A percentile compares a stretch with the other conserved stretches of the same genome.
These are phyloP conservation scores for Scaptomyza reducta DNA, from an alignment of 2,888 invertebrate species.

Conservation along the genomic window DNA sequence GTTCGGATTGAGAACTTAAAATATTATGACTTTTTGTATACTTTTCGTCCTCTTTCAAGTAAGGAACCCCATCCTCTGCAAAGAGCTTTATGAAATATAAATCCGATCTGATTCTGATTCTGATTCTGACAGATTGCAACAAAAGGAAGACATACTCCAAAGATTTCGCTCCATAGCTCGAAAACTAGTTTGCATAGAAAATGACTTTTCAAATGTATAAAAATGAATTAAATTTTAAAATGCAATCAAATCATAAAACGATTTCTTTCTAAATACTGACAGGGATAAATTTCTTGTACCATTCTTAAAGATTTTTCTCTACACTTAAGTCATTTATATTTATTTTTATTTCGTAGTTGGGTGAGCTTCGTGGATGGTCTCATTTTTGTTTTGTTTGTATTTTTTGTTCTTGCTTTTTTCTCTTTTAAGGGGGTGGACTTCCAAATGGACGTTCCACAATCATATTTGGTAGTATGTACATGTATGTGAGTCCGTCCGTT, in stretches of 20 bases:
- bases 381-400: constrained; percentile 19
- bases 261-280: neutral
- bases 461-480: constrained; percentile 8
- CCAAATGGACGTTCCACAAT: constrained; percentile 21
- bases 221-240: neutral
- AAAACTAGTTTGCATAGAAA: too few species aligned
- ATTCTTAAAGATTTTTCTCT: constrained; percentile 17
- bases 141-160: too few species aligned
- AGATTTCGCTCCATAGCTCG: too few species aligned
- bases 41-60: too few species aligned
- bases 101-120: too few species aligned
- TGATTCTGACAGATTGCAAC: too few species aligned
- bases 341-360: constrained; percentile 17
- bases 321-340: neutral
- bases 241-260: neutral
- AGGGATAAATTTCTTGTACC: constrained; percentile 1
- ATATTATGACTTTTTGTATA: too few species aligned
- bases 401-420: neutral
- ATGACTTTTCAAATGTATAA: too few species aligned
- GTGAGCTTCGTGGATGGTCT: constrained; percentile 12
- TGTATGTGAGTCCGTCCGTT: constrained; percentile 16
- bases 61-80: too few species aligned
- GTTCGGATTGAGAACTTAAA: too few species aligned
- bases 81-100: too few species aligned
- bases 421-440: constrained; percentile 53